A percentile compares a stretch with the other conserved stretches of the same genome.
phyloP scores from a whole-genome alignment of 2,888 invertebrate species.

The Magallana nippona region DNA sequence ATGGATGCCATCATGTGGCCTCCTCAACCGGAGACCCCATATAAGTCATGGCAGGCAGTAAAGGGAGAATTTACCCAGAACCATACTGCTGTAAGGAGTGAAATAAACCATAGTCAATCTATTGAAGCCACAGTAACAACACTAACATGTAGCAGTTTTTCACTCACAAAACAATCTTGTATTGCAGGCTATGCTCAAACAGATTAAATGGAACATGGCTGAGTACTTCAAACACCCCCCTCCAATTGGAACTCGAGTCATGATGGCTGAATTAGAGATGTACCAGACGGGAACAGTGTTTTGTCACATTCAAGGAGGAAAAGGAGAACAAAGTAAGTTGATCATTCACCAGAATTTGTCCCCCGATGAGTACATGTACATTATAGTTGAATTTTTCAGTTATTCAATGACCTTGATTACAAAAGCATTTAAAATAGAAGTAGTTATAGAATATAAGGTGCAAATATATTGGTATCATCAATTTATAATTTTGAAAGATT shows the following conservation, averaged over 20 bases:
- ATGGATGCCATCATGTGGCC: not conserved
- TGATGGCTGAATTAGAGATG: not conserved
- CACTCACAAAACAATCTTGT: too few relatives aligned
- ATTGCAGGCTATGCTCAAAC: not conserved
- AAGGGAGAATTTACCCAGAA: not conserved
- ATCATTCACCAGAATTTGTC: not conserved
- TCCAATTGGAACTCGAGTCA: not conserved
- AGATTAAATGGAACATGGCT: not conserved
- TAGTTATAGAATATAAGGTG: too few relatives aligned
- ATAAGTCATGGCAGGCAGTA: not conserved
- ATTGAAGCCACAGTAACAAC: too few relatives aligned
- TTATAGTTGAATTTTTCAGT: too few relatives aligned
- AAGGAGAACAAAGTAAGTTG: not conserved
- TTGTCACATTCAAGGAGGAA: too few relatives aligned
- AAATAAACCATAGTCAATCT: too few relatives aligned
- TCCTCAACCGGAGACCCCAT: not conserved
- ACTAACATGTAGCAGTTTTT: too few relatives aligned
- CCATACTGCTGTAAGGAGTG: too few relatives aligned
- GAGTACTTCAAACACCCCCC: constrained; percentile 12
- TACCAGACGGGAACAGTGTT: not conserved
- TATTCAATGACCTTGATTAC: too few relatives aligned
- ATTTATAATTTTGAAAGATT: too few relatives aligned
- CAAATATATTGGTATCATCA: too few relatives aligned
- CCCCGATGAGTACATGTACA: not conserved
- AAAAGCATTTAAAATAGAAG: too few relatives aligned